Conservation (phyloP, 2,113 vertebrate genomes). For the Pongo pygmaeus region DNA sequence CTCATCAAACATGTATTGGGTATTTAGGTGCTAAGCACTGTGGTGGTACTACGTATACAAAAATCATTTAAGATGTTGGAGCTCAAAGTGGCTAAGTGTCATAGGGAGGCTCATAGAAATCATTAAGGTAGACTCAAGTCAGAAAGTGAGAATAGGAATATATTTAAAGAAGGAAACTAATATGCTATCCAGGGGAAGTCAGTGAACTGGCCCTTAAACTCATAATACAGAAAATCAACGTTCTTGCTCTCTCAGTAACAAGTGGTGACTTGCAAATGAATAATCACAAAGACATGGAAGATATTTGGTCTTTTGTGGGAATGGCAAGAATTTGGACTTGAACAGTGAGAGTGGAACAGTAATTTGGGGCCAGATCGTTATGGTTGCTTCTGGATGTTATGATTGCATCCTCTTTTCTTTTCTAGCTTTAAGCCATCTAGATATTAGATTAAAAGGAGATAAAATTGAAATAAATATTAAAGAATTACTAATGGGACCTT, state of each 20-base stretch:
- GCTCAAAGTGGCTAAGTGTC: not conserved
- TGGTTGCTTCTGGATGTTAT: not conserved
- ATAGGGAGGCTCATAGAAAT: not conserved
- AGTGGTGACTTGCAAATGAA: not conserved
- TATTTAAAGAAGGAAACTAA: not conserved
- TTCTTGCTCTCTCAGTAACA: not conserved
- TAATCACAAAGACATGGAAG: not conserved
- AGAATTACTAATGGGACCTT: slow-evolving; percentile 5
- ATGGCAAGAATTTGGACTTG: not conserved
- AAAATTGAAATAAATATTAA: slow-evolving; percentile 35
- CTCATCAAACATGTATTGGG: not conserved
- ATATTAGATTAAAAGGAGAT: slow-evolving; percentile 20
- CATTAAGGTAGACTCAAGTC: not conserved
- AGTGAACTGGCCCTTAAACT: not conserved
- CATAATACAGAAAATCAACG: not conserved
- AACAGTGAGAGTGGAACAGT: not conserved
- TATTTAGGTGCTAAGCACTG: not conserved
- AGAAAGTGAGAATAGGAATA: not conserved
- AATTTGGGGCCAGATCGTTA: not conserved
- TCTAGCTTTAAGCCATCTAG: not conserved
- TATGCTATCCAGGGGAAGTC: not conserved
- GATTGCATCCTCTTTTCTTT: not conserved
- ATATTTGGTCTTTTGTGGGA: not conserved
- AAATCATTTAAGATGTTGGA: not conserved
- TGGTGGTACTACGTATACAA: not conserved